A percentile compares a stretch with the other conserved stretches of the same genome.
Conservation (phyloP, 2,113 vertebrate species). For the Calyptommatus sinebrachiatus region DNA sequence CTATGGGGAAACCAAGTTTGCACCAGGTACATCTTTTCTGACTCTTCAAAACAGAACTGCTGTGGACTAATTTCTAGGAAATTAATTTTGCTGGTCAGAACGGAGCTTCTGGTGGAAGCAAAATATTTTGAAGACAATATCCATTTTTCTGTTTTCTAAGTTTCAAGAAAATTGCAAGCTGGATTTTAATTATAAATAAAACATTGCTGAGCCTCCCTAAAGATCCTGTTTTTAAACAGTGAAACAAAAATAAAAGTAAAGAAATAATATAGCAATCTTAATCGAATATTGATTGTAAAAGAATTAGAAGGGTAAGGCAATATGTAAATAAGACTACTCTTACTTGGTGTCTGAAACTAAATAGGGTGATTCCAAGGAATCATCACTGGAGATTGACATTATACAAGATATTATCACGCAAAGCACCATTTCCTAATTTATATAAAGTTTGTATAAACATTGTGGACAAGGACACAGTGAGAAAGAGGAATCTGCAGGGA, state of each 20-base stretch:
- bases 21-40: slow-evolving; percentile 79
- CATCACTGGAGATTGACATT: background rate
- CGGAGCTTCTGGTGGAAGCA: background rate
- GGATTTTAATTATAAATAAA: background rate
- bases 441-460: background rate
- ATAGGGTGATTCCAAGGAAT: background rate
- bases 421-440: background rate
- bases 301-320: background rate
- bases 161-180: background rate
- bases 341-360: background rate
- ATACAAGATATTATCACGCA: background rate
- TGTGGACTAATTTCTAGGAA: background rate
- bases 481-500: too few species aligned
- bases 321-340: background rate
- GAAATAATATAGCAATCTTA: background rate
- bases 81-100: background rate
- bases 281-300: too few species aligned
- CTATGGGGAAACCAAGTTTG: slow-evolving; percentile 89
- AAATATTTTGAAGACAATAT: background rate
- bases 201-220: background rate
- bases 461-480: background rate
- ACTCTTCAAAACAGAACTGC: background rate
- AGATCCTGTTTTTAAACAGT: background rate
- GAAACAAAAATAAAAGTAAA: background rate
- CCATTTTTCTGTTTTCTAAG: background rate